These are phyloP conservation scores for Simalia tracyae DNA, from an alignment of 2,797 vertebrate genomes.

Conservation along the genomic window DNA sequence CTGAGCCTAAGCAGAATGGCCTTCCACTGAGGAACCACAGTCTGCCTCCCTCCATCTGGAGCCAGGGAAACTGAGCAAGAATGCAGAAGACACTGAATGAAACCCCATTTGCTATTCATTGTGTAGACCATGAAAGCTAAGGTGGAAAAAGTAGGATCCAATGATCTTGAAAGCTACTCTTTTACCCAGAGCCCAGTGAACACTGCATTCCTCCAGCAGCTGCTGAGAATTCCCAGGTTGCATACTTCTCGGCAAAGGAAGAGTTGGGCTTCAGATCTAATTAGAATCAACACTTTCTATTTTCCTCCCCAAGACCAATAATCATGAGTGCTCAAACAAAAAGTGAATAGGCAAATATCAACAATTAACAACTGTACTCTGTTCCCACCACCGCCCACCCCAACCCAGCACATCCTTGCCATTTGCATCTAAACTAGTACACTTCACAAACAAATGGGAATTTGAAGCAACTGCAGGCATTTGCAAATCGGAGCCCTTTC, in stretches of 20 bases:
- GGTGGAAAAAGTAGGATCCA: constrained; percentile 53
- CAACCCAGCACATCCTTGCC: not conserved
- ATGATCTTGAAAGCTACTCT: constrained; percentile 65
- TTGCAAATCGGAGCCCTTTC: not conserved
- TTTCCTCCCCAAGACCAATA: constrained; percentile 65
- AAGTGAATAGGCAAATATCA: constrained; percentile 3
- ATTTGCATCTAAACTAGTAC: not conserved
- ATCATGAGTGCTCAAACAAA: constrained; percentile 54
- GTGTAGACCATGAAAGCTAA: constrained; percentile 60
- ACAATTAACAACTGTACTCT: not conserved
- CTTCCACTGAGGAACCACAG: not conserved
- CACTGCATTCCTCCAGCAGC: constrained; percentile 70
- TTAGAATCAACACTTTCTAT: constrained; percentile 74
- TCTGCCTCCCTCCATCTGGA: not conserved
- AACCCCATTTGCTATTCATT: constrained; percentile 35
- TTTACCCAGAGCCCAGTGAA: constrained; percentile 75
- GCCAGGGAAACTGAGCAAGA: not conserved
- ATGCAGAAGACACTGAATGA: constrained; percentile 41
- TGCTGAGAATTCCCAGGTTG: constrained; percentile 67
- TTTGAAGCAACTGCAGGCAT: constrained; percentile 3
- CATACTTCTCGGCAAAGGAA: constrained; percentile 65
- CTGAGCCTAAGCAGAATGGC: not conserved
- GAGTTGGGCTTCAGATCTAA: constrained; percentile 73
- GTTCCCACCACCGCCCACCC: not conserved
- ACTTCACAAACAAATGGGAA: constrained; percentile 29